These are phyloP conservation scores for Tachysurus fulvidraco DNA, from an alignment of 2,113 vertebrate genomes.

Conservation along the genomic window DNA sequence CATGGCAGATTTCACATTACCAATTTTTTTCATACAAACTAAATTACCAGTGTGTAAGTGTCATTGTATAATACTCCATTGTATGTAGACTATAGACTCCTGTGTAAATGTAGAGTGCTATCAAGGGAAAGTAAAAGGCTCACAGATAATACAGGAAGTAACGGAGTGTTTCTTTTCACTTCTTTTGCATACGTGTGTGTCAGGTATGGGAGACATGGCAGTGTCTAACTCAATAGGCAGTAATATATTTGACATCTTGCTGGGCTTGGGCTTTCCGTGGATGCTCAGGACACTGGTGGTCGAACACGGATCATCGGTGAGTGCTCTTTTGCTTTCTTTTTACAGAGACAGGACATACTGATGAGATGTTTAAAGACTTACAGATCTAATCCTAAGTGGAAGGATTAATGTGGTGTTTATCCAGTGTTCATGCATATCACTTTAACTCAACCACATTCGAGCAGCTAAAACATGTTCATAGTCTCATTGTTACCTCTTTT, in stretches of 20 bases:
- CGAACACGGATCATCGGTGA: conserved; percentile 72
- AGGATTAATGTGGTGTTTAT: background rate
- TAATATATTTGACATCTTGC: conserved; percentile 80
- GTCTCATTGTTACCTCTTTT: background rate
- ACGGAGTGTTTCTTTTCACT: background rate
- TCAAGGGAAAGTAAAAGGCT: background rate
- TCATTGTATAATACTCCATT: background rate
- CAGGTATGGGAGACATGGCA: conserved; percentile 81
- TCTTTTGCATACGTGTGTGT: conserved; percentile 11
- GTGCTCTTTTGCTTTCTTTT: conserved; percentile 16
- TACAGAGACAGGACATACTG: background rate
- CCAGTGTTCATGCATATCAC: background rate
- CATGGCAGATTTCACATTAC: too few species aligned
- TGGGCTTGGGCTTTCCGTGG: conserved; percentile 80
- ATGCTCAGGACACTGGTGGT: conserved; percentile 75
- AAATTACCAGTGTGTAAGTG: too few species aligned
- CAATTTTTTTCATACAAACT: too few species aligned
- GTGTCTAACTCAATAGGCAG: conserved; percentile 82
- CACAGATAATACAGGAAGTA: background rate
- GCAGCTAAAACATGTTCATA: background rate
- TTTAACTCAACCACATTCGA: background rate
- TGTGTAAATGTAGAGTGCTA: background rate
- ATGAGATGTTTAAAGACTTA: background rate
- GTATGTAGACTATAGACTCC: background rate
- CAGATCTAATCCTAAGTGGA: background rate